Percentiles rank a stretch among this genome's conserved stretches.
phyloP scores from a whole-genome alignment of 2,888 invertebrate species.

The Stramonita haemastoma region DNA sequence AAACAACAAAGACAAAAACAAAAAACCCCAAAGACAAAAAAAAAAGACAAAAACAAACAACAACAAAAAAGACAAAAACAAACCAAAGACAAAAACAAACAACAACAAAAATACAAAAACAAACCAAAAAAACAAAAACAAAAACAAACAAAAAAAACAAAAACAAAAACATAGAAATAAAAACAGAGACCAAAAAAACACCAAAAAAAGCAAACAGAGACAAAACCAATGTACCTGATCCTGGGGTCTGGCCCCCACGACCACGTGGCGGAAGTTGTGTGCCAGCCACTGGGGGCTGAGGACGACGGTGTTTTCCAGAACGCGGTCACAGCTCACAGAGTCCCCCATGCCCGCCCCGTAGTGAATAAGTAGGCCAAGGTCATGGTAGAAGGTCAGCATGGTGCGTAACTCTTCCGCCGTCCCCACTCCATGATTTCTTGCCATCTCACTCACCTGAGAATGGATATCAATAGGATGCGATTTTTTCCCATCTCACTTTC shows the following conservation, averaged over 20 bases:
- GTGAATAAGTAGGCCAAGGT: constrained; percentile 76
- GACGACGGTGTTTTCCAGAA: constrained; percentile 74
- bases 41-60: neutral
- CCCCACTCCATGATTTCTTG: constrained; percentile 70
- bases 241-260: constrained; percentile 55
- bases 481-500: too few relatives aligned
- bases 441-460: constrained; percentile 73
- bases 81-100: too few relatives aligned
- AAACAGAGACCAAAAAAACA: too few relatives aligned
- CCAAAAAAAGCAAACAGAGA: too few relatives aligned
- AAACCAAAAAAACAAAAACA: neutral
- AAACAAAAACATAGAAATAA: too few relatives aligned
- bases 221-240: constrained; percentile 57
- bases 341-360: constrained; percentile 60
- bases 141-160: neutral
- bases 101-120: neutral
- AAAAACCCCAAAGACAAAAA: too few relatives aligned
- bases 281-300: constrained; percentile 77
- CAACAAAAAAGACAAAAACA: neutral
- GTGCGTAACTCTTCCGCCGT: constrained; percentile 72
- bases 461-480: too few relatives aligned
- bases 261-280: constrained; percentile 69
- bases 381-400: constrained; percentile 77
- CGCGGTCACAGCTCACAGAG: constrained; percentile 61
- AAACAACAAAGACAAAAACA: too few relatives aligned